Percentiles rank a stretch among this genome's conserved stretches.
phyloP scores from a whole-genome alignment of 2,888 invertebrate species.

The Ryuthela nishihirai region DNA sequence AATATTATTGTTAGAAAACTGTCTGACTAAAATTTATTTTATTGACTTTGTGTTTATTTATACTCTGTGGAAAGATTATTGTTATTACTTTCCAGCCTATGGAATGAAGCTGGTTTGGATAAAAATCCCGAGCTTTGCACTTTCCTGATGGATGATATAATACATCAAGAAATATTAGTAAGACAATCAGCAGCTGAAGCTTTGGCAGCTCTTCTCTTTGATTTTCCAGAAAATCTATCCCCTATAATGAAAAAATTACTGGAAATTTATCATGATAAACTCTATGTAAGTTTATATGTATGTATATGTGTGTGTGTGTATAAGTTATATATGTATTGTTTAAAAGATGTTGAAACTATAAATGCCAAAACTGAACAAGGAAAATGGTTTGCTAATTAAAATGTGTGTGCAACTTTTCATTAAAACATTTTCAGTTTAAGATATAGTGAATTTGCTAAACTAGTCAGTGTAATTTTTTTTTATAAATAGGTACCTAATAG shows the following conservation, averaged over 20 bases:
- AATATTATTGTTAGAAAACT: no score
- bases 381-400: no score
- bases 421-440: no score
- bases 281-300: conserved; percentile 58
- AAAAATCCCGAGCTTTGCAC: conserved; percentile 22
- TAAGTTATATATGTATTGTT: no score
- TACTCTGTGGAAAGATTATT: neutral
- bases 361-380: no score
- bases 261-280: conserved; percentile 68
- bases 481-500: no score
- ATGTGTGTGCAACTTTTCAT: no score
- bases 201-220: conserved; percentile 58
- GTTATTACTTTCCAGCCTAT: conserved; percentile 7
- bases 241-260: conserved; percentile 63
- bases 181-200: conserved; percentile 79
- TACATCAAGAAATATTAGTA: conserved; percentile 75
- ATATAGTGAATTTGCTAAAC: no score
- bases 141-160: conserved; percentile 58
- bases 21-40: no score
- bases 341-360: no score
- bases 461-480: no score
- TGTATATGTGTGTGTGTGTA: neutral
- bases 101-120: conserved; percentile 11
- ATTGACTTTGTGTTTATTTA: neutral
- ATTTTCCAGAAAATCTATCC: conserved; percentile 57